These are phyloP conservation scores for Crypturellus tataupa DNA, from an alignment of 2,797 vertebrate genomes.

Conservation along the genomic window DNA sequence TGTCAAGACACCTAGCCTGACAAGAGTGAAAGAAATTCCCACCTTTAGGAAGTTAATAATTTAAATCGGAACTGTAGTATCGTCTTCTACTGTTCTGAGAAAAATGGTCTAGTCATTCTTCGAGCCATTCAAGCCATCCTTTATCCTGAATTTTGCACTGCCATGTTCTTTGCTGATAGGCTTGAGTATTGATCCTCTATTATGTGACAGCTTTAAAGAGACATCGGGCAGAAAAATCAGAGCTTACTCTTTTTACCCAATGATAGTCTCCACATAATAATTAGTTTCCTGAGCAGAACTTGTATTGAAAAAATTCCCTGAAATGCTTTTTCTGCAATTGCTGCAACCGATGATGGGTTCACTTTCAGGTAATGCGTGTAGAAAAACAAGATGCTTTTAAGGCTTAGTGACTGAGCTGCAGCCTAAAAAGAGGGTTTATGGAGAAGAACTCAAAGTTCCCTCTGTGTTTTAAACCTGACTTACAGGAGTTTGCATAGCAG, in stretches of 20 bases:
- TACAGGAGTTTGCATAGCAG: neutral
- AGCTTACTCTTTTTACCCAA: neutral
- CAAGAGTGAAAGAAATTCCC: neutral
- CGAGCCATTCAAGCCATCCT: neutral
- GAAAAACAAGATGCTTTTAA: neutral
- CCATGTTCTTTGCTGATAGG: neutral
- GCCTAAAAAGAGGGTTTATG: neutral
- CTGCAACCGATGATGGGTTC: neutral
- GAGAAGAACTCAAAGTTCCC: neutral
- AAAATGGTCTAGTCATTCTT: neutral
- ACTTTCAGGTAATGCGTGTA: neutral
- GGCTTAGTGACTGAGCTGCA: neutral
- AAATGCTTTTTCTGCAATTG: neutral
- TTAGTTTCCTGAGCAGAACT: rapidly evolving
- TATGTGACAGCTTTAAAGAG: neutral
- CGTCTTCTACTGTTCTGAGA: neutral
- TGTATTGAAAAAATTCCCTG: neutral
- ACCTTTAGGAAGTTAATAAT: neutral
- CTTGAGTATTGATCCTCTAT: neutral
- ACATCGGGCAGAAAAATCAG: neutral
- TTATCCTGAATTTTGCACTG: neutral
- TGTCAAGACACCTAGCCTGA: neutral
- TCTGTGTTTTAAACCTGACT: neutral
- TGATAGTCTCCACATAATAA: neutral
- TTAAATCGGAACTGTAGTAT: neutral